Percentiles rank a stretch among this genome's conserved stretches.
These are phyloP conservation scores for Gymnocheta viridis DNA, from an alignment of 2,888 invertebrate genomes.

Conservation along the genomic window DNA sequence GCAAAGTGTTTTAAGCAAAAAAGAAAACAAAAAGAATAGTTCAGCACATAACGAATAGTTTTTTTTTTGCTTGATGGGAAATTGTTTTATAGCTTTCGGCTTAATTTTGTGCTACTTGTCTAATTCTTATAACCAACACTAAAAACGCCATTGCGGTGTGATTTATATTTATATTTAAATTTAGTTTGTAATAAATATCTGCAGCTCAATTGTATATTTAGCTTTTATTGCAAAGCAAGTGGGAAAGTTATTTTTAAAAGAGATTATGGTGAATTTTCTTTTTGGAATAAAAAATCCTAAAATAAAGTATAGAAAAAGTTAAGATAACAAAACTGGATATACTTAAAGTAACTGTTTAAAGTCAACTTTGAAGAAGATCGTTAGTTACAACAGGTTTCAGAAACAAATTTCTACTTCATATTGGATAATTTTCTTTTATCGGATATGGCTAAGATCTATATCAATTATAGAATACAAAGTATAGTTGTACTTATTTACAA, in stretches of 20 bases:
- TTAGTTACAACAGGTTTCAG: too few relatives aligned
- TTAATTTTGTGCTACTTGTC: slow-evolving; percentile 60
- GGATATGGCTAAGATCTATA: too few relatives aligned
- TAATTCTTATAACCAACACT: slow-evolving; percentile 23
- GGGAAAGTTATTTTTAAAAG: background rate
- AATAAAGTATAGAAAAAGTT: too few relatives aligned
- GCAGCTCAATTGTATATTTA: background rate
- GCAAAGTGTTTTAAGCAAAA: slow-evolving; percentile 32
- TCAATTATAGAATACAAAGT: too few relatives aligned
- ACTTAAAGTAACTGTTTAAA: too few relatives aligned
- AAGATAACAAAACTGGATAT: too few relatives aligned
- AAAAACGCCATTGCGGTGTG: slow-evolving; percentile 1
- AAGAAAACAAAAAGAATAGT: background rate
- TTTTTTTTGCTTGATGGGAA: slow-evolving; percentile 51
- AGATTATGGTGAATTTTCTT: too few relatives aligned
- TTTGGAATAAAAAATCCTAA: too few relatives aligned
- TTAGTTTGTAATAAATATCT: background rate
- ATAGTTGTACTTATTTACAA: too few relatives aligned
- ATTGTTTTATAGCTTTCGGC: slow-evolving; percentile 57
- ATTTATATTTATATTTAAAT: slow-evolving; percentile 2
- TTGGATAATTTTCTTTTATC: too few relatives aligned
- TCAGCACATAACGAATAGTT: background rate
- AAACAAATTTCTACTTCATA: too few relatives aligned
- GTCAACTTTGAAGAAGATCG: too few relatives aligned
- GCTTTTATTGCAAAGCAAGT: background rate